Conservation (phyloP, 2,888 invertebrate genomes). For the Bellardia bayeri region DNA sequence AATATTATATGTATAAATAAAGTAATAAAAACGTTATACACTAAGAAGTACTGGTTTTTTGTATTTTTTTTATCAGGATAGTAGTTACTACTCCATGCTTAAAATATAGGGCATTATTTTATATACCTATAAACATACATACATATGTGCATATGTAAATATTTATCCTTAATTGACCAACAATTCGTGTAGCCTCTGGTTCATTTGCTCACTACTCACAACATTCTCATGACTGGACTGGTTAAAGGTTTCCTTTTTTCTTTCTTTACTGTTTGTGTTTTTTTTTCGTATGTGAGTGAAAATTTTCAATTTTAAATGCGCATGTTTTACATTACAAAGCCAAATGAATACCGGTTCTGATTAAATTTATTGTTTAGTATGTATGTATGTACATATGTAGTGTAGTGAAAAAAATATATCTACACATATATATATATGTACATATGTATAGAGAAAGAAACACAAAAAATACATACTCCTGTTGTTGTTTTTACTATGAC, state of each 20-base stretch:
- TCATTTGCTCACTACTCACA: conserved; percentile 1
- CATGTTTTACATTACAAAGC: conserved; percentile 72
- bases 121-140: background rate
- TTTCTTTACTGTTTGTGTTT: too few species aligned
- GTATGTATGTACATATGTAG: conserved; percentile 13
- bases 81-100: background rate
- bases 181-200: conserved; percentile 31
- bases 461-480: background rate
- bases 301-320: conserved; percentile 62
- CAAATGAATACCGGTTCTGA: conserved; percentile 80
- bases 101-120: conserved; percentile 36
- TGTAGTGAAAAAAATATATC: too few species aligned
- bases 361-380: conserved; percentile 43
- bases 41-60: too few species aligned
- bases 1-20: too few species aligned
- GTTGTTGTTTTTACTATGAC: conserved; percentile 66
- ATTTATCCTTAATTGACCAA: conserved; percentile 60
- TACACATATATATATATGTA: too few species aligned
- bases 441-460: conserved; percentile 39
- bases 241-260: conserved; percentile 35
- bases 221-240: conserved; percentile 41
- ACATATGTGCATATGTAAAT: conserved; percentile 7
- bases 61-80: too few species aligned
- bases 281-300: background rate
- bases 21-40: too few species aligned